Evolutionary conservation across 1,140 invertebrate species (phyloP).

Genomic region (Hylaeus volcanicus): DNA sequence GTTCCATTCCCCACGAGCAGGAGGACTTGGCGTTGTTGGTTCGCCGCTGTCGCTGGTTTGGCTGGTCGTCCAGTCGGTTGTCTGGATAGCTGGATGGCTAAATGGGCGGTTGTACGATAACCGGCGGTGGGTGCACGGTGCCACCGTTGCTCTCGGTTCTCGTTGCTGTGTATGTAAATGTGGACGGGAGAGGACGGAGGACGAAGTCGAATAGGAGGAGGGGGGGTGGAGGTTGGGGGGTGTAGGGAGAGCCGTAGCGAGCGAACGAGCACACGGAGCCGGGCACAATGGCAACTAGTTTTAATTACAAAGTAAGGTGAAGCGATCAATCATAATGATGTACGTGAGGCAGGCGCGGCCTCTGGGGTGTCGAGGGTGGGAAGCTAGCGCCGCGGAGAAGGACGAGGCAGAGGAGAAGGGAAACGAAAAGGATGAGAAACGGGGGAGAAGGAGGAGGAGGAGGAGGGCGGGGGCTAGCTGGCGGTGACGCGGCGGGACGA

Average conservation of each 20-base stretch:
- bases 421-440: conserved; percentile 60
- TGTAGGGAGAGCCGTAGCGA: conserved; percentile 27
- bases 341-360: conserved; percentile 80
- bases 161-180: conserved; percentile 72
- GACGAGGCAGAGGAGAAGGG: conserved; percentile 46
- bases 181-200: conserved; percentile 60
- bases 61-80: conserved; percentile 43
- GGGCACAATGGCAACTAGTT: conserved; percentile 81
- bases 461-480: conserved; percentile 62
- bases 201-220: conserved; percentile 48
- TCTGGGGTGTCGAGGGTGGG: conserved; percentile 73
- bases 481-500: conserved; percentile 66
- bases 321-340: conserved; percentile 82
- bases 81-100: conserved; percentile 45
- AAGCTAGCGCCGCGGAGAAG: conserved; percentile 55
- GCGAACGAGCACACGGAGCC: conserved; percentile 60
- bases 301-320: conserved; percentile 82
- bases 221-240: conserved; percentile 7
- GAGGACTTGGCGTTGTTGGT: conserved; percentile 32
- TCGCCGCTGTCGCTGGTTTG: conserved; percentile 27
- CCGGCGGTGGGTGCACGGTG: conserved; percentile 57
- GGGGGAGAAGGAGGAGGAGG: conserved; percentile 56
- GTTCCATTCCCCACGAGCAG: conserved; percentile 46
- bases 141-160: conserved; percentile 53
- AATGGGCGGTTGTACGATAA: conserved; percentile 59